A percentile compares a stretch with the other conserved stretches of the same genome.
These are phyloP conservation scores for Phenganax stokvisi DNA, from an alignment of 92 coral and sea anemone species.

Conservation along the genomic window DNA sequence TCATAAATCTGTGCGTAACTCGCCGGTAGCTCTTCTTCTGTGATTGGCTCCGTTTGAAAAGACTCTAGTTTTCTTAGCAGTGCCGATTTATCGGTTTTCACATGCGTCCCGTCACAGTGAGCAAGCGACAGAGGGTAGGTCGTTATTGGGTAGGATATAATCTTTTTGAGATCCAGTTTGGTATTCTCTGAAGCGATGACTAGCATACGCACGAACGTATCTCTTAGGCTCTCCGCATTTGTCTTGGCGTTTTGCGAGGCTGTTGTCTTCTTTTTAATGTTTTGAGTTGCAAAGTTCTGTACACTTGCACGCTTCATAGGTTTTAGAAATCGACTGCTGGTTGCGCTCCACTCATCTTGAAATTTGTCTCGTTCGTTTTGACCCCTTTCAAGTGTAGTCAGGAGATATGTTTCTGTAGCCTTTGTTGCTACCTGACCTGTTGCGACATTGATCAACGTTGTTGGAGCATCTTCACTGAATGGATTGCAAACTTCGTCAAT, in stretches of 20 bases:
- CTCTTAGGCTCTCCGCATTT: conserved; percentile 9
- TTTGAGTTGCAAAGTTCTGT: conserved; percentile 16
- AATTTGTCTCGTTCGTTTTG: background rate
- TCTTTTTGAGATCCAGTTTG: conserved; percentile 2
- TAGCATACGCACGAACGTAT: background rate
- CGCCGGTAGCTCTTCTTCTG: background rate
- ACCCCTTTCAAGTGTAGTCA: background rate
- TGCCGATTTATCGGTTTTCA: conserved; percentile 13
- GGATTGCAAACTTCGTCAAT: conserved; percentile 19
- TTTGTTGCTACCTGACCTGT: conserved; percentile 1
- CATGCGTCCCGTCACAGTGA: conserved; percentile 17
- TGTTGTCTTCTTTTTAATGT: background rate
- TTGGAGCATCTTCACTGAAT: background rate
- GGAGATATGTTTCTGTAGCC: background rate
- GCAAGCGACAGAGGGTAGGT: conserved; percentile 8
- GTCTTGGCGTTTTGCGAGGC: conserved; percentile 5
- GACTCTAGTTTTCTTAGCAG: conserved; percentile 16
- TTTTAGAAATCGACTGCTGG: conserved; percentile 8
- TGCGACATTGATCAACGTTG: background rate
- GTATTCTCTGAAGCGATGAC: conserved; percentile 6
- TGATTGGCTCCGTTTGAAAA: background rate
- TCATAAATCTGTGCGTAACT: conserved; percentile 7
- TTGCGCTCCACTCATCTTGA: background rate
- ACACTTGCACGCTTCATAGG: background rate
- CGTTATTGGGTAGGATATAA: conserved; percentile 5